Evolutionary conservation across 2,113 vertebrate genomes (phyloP).

Genomic region (Mohoua ochrocephala): DNA sequence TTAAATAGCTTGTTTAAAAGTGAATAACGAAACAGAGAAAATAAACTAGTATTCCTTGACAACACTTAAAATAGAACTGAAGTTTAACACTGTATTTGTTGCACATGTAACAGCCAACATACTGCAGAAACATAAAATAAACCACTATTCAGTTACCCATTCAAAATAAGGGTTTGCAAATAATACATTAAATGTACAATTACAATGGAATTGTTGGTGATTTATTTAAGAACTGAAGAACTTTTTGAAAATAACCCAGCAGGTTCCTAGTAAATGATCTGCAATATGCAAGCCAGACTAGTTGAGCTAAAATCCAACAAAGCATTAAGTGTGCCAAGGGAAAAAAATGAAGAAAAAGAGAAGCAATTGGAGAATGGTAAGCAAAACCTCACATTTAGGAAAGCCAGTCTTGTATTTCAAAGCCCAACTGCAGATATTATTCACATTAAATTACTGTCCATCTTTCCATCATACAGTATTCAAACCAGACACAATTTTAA

Average conservation of each 20-base stretch:
- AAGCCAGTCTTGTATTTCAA: constrained; percentile 28
- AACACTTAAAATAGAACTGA: not conserved
- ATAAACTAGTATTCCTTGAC: not conserved
- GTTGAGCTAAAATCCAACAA: not conserved
- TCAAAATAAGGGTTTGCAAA: constrained; percentile 4
- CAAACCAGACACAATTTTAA: constrained; percentile 60
- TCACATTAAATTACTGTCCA: constrained; percentile 53
- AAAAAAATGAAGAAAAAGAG: not conserved
- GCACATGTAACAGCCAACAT: not conserved
- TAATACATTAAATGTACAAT: not conserved
- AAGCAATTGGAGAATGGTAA: not conserved
- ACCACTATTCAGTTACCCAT: not conserved
- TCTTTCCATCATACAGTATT: constrained; percentile 52
- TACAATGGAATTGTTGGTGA: constrained; percentile 33
- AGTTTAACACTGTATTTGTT: not conserved
- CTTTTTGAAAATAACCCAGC: constrained; percentile 30
- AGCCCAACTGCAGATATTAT: constrained; percentile 39
- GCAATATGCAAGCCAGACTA: not conserved
- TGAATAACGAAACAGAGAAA: not conserved
- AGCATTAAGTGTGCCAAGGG: not conserved
- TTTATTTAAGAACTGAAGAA: constrained; percentile 54
- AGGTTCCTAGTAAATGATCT: constrained; percentile 20
- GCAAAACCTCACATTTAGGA: constrained; percentile 4
- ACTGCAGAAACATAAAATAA: not conserved
- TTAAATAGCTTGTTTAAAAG: not conserved